Percentiles rank a stretch among this genome's conserved stretches.
Evolutionary conservation across 2,113 vertebrate species (phyloP).

Genomic region (Steatornis caripensis): DNA sequence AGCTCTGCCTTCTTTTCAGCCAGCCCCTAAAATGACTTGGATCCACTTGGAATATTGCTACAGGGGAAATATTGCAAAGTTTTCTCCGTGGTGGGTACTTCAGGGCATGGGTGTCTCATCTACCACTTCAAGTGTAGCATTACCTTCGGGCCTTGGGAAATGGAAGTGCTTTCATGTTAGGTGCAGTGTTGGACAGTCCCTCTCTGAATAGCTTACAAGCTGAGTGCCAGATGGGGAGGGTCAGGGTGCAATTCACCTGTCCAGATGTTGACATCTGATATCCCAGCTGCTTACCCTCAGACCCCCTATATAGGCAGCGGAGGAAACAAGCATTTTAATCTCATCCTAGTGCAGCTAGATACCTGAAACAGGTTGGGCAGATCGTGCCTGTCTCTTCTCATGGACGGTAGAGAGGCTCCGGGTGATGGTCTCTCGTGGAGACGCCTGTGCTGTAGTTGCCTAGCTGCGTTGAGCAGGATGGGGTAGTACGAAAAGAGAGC

Average conservation of each 20-base stretch:
- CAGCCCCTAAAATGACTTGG: background rate
- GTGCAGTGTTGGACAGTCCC: background rate
- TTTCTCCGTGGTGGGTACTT: background rate
- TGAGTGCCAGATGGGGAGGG: background rate
- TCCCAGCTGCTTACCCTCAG: background rate
- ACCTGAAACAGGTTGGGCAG: background rate
- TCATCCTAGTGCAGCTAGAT: background rate
- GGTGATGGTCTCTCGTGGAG: background rate
- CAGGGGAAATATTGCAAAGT: background rate
- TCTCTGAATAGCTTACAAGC: background rate
- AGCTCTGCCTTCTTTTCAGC: background rate
- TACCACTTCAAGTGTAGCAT: background rate
- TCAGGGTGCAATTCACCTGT: background rate
- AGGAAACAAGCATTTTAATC: background rate
- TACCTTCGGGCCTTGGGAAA: background rate
- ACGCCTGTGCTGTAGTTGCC: background rate
- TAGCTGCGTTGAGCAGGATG: background rate
- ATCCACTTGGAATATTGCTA: background rate
- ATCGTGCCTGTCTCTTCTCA: background rate
- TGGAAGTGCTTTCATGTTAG: background rate
- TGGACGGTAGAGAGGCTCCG: background rate
- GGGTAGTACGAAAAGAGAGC: background rate
- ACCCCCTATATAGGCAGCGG: fast-evolving
- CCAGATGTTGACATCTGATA: background rate
- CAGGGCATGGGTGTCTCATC: background rate